These are phyloP conservation scores for Entelurus aequoreus DNA, from an alignment of 2,113 vertebrate genomes.

Conservation along the genomic window DNA sequence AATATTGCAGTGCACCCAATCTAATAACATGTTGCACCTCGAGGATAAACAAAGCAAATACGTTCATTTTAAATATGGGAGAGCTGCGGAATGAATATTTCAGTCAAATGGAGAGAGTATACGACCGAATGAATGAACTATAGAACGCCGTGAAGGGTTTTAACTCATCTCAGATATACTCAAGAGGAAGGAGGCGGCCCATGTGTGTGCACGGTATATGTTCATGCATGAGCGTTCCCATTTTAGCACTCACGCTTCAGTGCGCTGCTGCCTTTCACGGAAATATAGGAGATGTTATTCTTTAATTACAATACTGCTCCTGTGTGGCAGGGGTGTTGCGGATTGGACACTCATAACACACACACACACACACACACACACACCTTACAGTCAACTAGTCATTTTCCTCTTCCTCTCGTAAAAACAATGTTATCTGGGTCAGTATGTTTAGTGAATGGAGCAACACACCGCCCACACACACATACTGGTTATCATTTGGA, in stretches of 20 bases:
- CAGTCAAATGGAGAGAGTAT: slow-evolving; percentile 9
- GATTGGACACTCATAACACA: background rate
- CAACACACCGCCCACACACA: slow-evolving; percentile 5
- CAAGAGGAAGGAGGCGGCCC: background rate
- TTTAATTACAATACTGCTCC: slow-evolving; percentile 5
- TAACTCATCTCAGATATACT: slow-evolving; percentile 15
- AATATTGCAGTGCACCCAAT: no score
- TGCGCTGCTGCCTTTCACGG: slow-evolving; percentile 2
- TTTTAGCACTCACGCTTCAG: slow-evolving; percentile 15
- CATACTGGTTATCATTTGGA: background rate
- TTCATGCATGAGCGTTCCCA: slow-evolving; percentile 8
- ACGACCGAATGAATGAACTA: background rate
- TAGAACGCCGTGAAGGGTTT: background rate
- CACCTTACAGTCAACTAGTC: background rate
- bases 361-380: background rate
- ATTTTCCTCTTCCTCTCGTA: slow-evolving; percentile 19
- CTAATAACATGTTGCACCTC: background rate
- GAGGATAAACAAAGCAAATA: slow-evolving; percentile 27
- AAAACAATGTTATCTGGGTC: slow-evolving; percentile 28
- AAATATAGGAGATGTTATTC: background rate
- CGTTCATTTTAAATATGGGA: slow-evolving; percentile 24
- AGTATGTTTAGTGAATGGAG: slow-evolving; percentile 23
- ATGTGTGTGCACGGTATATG: background rate
- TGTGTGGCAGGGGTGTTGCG: slow-evolving; percentile 1
- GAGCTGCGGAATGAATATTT: slow-evolving; percentile 31